A percentile compares a stretch with the other conserved stretches of the same genome.
Evolutionary conservation across 2,113 vertebrate species (phyloP).

Genomic region (Thamnophis sirtalis): DNA sequence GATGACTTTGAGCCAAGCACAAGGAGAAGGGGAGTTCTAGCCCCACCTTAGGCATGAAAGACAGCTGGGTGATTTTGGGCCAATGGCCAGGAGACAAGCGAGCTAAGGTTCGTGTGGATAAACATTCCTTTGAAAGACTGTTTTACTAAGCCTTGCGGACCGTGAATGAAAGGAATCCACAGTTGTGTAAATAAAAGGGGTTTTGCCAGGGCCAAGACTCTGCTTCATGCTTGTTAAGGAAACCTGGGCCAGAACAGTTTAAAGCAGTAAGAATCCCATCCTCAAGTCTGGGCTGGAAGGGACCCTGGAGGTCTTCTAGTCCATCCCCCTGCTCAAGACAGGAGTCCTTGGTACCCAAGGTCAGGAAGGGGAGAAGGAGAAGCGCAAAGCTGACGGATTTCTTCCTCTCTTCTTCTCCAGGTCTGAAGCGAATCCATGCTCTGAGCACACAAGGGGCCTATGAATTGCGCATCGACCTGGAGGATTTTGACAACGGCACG

Average conservation of each 20-base stretch:
- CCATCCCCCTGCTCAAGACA: background rate
- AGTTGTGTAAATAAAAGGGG: no score
- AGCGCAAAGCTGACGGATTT: rapidly evolving
- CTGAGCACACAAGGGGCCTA: slow-evolving; percentile 90
- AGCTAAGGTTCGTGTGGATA: no score
- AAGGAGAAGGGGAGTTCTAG: no score
- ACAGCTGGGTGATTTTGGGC: no score
- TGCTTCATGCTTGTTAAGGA: no score
- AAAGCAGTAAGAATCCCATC: background rate
- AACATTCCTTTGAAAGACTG: no score
- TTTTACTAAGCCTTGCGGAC: no score
- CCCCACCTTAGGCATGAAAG: no score
- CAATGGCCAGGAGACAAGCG: background rate
- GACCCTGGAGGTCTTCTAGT: background rate
- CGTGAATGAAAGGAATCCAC: no score
- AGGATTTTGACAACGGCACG: slow-evolving; percentile 93
- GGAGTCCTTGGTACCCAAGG: background rate
- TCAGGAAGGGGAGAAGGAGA: background rate
- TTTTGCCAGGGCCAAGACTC: no score
- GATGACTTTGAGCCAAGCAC: no score
- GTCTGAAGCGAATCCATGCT: slow-evolving; percentile 86
- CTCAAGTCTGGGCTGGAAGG: background rate
- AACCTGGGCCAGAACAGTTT: no score
- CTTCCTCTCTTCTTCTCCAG: slow-evolving; percentile 49
- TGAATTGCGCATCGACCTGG: slow-evolving; percentile 89